Evolutionary conservation across 2,797 vertebrate species (phyloP), one percentile per base, ranked within the genome.

Genomic region (Gymnothorax reevesii): DNA sequence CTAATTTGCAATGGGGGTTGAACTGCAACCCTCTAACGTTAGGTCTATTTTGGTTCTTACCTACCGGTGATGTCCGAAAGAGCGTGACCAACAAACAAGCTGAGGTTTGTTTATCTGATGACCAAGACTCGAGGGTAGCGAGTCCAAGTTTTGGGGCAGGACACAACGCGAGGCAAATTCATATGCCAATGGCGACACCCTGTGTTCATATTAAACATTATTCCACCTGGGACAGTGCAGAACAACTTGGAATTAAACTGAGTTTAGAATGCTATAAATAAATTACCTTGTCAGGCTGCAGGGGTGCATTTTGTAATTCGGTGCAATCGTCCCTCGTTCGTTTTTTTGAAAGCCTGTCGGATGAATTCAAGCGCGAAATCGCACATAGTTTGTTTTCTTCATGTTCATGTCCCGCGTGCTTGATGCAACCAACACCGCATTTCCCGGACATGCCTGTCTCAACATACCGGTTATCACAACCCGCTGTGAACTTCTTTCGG

Each of bases 391-490:
- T 64, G 59, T 69, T 87, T 64, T 49, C 83, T 6, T 90, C 88
- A 33, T 71, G 89, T 89, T 92, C 83, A 64, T 86, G 90, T 91
- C 89, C 90, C 92, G 87, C 91, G 88, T 62, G 66, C 49, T 22
- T 83, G 15, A 20, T 7, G n/a, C 20, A 3, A 54, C 66, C 6
- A 22, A 25, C n/a, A 10, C 49, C 57, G 83, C 66, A 9, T 27
- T 77, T 86, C 10, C 62, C 57, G 64, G 20, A 33, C 86, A 79
- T 55, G 71, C 27, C 33, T 2, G 17, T 42, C 13, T 54, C 15
- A 25, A 57, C 79, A 1, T 22, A 33, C 9, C 20, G 57, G 55
- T n/a, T 1, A 12, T 17, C 8, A 6, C 33, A 33, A 27, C 49
- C 87, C 25, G 57, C 55, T 4, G 82, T 49, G 0, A 83, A 17